phyloP scores from a whole-genome alignment of 2,113 vertebrate species.

The Brachionichthys hirsutus region DNA sequence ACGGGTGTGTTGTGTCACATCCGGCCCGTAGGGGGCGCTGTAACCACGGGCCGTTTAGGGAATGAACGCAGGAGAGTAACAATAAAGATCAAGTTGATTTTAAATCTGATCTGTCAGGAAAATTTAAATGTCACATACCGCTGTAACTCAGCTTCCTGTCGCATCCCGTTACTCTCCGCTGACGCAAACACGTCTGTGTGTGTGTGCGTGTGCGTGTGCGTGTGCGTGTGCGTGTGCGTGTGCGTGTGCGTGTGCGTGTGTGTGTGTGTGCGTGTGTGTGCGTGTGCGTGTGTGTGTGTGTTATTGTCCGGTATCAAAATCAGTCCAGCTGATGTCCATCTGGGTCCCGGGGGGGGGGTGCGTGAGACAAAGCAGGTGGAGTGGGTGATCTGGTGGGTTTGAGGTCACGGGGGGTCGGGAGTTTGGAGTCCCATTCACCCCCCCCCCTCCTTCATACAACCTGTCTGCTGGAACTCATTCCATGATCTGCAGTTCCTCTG shows the following conservation, averaged over 20 bases:
- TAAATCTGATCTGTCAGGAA: too few species aligned
- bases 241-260: constrained; percentile 22
- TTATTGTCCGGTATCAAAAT: constrained; percentile 13
- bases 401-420: constrained; percentile 43
- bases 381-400: constrained; percentile 28
- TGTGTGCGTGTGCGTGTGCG: constrained; percentile 12
- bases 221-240: neutral
- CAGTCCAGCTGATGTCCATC: constrained; percentile 64
- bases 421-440: constrained; percentile 18
- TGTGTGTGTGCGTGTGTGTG: constrained; percentile 31
- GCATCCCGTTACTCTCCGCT: neutral
- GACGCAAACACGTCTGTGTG: neutral
- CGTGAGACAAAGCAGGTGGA: constrained; percentile 44
- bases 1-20: too few species aligned
- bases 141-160: neutral
- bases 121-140: too few species aligned
- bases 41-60: too few species aligned
- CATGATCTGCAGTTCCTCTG: too few species aligned
- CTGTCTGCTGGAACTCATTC: too few species aligned
- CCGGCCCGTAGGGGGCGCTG: too few species aligned
- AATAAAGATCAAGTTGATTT: too few species aligned
- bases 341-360: constrained; percentile 28
- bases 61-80: too few species aligned
- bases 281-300: constrained; percentile 45
- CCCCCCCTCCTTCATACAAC: neutral